Evolutionary conservation across 2,113 vertebrate species (phyloP).

Genomic region (Dermatemys mawii): DNA sequence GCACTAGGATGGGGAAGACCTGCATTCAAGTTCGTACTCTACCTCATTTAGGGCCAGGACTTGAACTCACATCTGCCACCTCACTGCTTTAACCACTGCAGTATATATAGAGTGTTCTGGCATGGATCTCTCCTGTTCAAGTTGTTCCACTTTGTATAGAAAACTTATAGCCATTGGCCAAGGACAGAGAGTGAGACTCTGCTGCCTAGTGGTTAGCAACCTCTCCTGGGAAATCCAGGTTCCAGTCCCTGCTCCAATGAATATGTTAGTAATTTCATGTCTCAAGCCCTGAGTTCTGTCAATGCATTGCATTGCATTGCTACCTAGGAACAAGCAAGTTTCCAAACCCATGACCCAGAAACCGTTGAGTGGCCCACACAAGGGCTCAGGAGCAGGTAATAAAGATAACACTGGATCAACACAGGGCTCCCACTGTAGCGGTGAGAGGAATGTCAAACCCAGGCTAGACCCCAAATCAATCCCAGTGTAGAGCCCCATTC

Average conservation of each 20-base stretch:
- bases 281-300: neutral
- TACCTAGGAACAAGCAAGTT: neutral
- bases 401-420: neutral
- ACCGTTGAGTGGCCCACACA: neutral
- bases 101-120: neutral
- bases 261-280: neutral
- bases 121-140: neutral
- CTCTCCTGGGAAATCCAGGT: neutral
- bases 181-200: neutral
- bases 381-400: neutral
- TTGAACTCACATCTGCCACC: neutral
- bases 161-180: neutral
- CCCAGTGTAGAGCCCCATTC: too few species aligned
- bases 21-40: neutral
- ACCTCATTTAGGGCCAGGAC: neutral
- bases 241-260: neutral
- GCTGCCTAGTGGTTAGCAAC: neutral
- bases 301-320: neutral
- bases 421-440: neutral
- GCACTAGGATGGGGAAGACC: neutral
- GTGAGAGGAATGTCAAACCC: neutral
- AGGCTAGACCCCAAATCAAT: too few species aligned
- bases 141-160: neutral
- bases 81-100: neutral
- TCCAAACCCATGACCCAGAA: neutral